Evolutionary conservation across 2,888 invertebrate species (phyloP), one percentile per base, ranked within the genome.

Genomic region (Drosophila putrida): DNA sequence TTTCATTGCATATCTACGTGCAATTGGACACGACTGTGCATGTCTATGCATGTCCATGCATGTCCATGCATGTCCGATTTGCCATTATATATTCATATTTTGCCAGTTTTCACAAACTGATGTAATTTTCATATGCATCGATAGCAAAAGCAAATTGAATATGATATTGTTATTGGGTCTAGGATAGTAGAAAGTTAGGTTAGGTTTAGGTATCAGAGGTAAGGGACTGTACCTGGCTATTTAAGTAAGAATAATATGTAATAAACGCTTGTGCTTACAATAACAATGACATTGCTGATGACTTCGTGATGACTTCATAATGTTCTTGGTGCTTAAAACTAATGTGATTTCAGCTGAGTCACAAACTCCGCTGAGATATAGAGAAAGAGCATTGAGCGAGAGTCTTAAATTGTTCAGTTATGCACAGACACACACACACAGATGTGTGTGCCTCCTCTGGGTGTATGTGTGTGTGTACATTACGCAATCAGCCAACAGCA

Each of bases 401-500:
- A 39, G 54, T 74, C 60, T 77, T 83, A 83, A 81, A 86, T 77
- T 78, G 74, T 74, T 81, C 70, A 86, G 63, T 78, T 74, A 78
- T 66, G 70, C 60, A 58, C 43, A 55, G 39, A 28, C 33, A 59
- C 41, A 41, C 20, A 47, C 31, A 47, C 25, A 51, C 13, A 31
- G 13, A 28, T 27, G 36, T 13, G 10, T 31, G 47, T 47, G 33
- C 36, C 20, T 25, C 13, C 57, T 41, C 43, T 15, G 11, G 33
- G n/a, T 28, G 39, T 49, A 41, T 71, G 44, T 55, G 15, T 59
- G 68, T 81, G 68, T 71, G 49, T 65, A 50, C 67, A 77, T 80
- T 81, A 80, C 67, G 71, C 75, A 82, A 86, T 87, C 87, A 80
- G 71, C 43, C 57, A 49, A 49, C 53, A 51, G 60, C 57, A 49